phyloP scores from a whole-genome alignment of 2,797 vertebrate species.

The Myotis vivesi region DNA sequence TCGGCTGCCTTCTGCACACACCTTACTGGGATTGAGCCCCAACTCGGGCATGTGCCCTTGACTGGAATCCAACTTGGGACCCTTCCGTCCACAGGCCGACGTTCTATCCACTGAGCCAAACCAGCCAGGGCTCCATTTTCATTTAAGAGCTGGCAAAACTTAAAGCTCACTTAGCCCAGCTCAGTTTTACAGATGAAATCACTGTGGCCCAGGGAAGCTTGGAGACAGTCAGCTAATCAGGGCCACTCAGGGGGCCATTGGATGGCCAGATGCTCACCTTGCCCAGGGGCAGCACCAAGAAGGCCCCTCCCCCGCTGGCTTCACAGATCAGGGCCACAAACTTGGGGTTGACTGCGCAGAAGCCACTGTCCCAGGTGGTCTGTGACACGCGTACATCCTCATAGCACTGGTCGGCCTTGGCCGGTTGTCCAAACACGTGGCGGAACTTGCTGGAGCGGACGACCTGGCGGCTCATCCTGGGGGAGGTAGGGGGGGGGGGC shows the following conservation, averaged over 20 bases:
- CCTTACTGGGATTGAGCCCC: too few relatives aligned
- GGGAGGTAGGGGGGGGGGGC: constrained; percentile 2
- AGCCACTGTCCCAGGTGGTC: constrained; percentile 96
- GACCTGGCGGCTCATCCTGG: constrained; percentile 91
- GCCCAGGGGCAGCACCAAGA: constrained; percentile 91
- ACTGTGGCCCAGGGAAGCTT: neutral
- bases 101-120: neutral
- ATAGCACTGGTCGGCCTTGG: constrained; percentile 94
- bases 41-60: neutral
- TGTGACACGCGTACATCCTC: constrained; percentile 95
- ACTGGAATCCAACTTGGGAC: neutral
- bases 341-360: constrained; percentile 94
- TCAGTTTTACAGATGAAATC: neutral
- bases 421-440: constrained; percentile 92
- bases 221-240: neutral
- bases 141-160: neutral
- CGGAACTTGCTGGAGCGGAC: constrained; percentile 95
- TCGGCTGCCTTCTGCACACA: too few relatives aligned
- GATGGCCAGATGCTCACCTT: constrained; percentile 86
- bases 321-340: constrained; percentile 95
- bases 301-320: constrained; percentile 94
- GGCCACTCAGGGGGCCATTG: neutral
- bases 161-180: neutral
- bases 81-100: neutral
- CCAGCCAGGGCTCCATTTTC: neutral